phyloP scores from a whole-genome alignment of 2,888 invertebrate species.

The Rhyacophila evoluta region DNA sequence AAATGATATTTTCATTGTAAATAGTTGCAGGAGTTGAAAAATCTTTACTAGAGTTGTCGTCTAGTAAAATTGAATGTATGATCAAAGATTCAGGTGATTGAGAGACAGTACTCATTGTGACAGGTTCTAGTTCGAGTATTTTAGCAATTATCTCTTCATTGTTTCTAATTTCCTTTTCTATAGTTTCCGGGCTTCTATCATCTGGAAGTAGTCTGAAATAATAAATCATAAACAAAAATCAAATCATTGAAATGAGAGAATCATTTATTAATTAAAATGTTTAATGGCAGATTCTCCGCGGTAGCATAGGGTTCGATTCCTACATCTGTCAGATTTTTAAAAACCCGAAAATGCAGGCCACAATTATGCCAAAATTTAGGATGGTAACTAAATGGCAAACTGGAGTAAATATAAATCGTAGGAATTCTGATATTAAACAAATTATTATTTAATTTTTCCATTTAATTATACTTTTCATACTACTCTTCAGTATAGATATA shows the following conservation, averaged over 20 bases:
- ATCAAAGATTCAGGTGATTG: slow-evolving; percentile 31
- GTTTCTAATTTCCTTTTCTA: slow-evolving; percentile 78
- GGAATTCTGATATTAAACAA: too few relatives aligned
- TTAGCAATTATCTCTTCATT: slow-evolving; percentile 81
- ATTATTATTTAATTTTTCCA: too few relatives aligned
- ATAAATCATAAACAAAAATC: slow-evolving; percentile 23
- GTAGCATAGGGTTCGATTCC: too few relatives aligned
- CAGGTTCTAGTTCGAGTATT: slow-evolving; percentile 73
- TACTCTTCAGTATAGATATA: too few relatives aligned
- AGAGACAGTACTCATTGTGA: slow-evolving; percentile 50
- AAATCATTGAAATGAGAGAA: neutral
- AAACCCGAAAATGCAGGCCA: too few relatives aligned
- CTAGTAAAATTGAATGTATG: slow-evolving; percentile 29
- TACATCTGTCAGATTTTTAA: too few relatives aligned
- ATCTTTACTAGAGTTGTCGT: neutral
- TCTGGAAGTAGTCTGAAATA: slow-evolving; percentile 66
- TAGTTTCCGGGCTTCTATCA: slow-evolving; percentile 73
- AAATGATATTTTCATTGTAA: neutral
- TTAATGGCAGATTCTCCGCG: too few relatives aligned
- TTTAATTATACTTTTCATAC: too few relatives aligned
- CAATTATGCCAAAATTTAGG: too few relatives aligned
- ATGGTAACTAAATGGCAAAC: neutral
- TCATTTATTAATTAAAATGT: too few relatives aligned
- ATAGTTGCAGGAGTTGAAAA: neutral
- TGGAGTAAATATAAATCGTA: too few relatives aligned